Base-by-base conservation (phyloP, 2,888 invertebrate genomes). In the Euclidia mi region DNA sequence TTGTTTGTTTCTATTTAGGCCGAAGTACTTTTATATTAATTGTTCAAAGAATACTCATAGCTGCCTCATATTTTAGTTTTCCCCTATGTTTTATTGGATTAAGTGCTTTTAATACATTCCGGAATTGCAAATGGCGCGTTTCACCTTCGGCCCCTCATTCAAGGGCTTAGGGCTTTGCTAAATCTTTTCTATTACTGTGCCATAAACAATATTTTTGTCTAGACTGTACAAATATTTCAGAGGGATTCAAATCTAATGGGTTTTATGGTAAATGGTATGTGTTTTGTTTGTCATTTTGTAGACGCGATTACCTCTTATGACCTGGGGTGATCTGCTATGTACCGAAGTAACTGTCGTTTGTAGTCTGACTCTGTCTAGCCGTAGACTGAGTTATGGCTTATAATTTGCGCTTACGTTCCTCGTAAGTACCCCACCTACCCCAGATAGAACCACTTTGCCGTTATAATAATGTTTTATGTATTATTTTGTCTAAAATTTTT, bases 181-280 rank as follows among this genome's bases (percentile, higher is more conserved):
- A 82, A 79, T 79, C 65, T 73, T 73, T 70, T 70, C 65, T 71
- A 75, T 83, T 76, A 82, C 71, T 76, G 75, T 77, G 73, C 63
- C 73, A 79, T 82, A 83, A 81, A 84, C 76, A 77, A 80, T 72
- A 72, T 66, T 82, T 78, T 77, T 61, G 84, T 87, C 87, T 86
- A 86, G 85, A 86, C 84, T 67, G 61, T 71, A 65, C 66, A 71
- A 76, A 80, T 78, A 78, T 70, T 78, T 82, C 79, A 79, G 65
- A 73, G 65, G 71, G 72, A 76, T 78, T 72, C 73, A 74, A 81
- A 78, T 81, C 76, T 82, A 79, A 81, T 82, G 71, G 72, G 55
- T 57, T 67, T 71, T 76, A 81, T 83, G 77, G n/a, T n/a, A n/a
- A n/a, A n/a, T n/a, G n/a, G n/a, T n/a, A n/a, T 78, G 79, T 79